These are phyloP conservation scores for Myotis brandtii DNA, from an alignment of 2,113 vertebrate species.

Conservation along the genomic window DNA sequence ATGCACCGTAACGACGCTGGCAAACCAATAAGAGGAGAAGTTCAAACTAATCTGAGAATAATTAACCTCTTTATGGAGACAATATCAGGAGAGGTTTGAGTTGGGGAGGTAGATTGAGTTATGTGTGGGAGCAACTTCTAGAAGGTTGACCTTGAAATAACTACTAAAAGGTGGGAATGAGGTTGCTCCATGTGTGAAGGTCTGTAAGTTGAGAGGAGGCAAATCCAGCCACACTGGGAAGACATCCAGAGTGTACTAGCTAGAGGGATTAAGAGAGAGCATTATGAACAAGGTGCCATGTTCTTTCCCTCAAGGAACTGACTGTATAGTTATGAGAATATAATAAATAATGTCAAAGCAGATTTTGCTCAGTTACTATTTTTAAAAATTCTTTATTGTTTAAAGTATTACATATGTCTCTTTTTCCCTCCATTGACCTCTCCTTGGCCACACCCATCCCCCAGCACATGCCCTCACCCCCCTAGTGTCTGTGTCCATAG, in stretches of 20 bases:
- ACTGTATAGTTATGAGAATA: background rate
- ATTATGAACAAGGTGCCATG: background rate
- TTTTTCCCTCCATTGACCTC: no score
- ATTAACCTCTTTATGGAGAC: background rate
- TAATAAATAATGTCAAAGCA: background rate
- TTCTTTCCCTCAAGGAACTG: background rate
- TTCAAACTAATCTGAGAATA: background rate
- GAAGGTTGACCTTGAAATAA: background rate
- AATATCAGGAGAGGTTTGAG: background rate
- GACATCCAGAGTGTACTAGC: background rate
- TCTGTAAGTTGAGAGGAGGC: background rate
- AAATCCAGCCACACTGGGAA: background rate
- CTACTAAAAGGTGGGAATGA: no score
- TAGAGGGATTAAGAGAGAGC: background rate
- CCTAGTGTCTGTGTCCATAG: no score
- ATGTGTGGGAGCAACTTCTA: background rate
- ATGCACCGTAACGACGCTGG: background rate
- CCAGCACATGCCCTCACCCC: no score
- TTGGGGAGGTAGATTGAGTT: fast-evolving
- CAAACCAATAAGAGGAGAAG: background rate
- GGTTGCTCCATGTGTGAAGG: no score
- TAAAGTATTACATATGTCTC: no score
- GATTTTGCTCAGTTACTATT: background rate
- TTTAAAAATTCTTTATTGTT: no score
- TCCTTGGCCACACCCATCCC: no score